Evolutionary conservation across 1,140 invertebrate genomes (phyloP).

Genomic region (Berghia stephanieae): DNA sequence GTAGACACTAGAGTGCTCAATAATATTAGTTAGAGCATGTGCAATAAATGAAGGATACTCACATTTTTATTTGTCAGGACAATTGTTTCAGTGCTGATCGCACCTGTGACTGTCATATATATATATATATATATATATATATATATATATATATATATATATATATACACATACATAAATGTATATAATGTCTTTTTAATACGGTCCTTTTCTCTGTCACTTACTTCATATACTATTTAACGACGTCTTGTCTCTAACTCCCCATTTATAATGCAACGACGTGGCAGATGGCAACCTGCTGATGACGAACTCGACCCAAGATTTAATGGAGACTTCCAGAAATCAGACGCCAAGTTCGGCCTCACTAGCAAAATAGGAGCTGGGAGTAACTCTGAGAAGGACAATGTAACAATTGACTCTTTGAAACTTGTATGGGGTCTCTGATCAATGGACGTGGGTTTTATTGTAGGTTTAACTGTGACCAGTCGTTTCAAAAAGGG

Average conservation of each 20-base stretch:
- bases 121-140: neutral
- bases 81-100: too few species aligned
- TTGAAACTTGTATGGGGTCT: slow-evolving; percentile 48
- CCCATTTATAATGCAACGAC: neutral
- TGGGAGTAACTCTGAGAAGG: neutral
- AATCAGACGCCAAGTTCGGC: slow-evolving; percentile 43
- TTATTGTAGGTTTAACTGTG: neutral
- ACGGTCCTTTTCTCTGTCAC: neutral
- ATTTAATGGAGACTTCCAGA: slow-evolving; percentile 45
- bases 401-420: slow-evolving; percentile 23
- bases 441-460: neutral
- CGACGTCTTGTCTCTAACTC: neutral
- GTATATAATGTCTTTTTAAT: neutral
- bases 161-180: neutral
- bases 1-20: too few species aligned
- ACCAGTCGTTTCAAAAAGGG: neutral
- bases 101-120: neutral
- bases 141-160: neutral
- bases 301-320: slow-evolving; percentile 45
- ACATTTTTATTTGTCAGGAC: too few species aligned
- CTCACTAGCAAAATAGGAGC: slow-evolving; percentile 26
- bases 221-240: neutral
- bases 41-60: too few species aligned
- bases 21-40: too few species aligned
- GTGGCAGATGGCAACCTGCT: slow-evolving; percentile 54